Conservation (phyloP, 1,140 invertebrate species). For the Conopomorpha cramerella region DNA sequence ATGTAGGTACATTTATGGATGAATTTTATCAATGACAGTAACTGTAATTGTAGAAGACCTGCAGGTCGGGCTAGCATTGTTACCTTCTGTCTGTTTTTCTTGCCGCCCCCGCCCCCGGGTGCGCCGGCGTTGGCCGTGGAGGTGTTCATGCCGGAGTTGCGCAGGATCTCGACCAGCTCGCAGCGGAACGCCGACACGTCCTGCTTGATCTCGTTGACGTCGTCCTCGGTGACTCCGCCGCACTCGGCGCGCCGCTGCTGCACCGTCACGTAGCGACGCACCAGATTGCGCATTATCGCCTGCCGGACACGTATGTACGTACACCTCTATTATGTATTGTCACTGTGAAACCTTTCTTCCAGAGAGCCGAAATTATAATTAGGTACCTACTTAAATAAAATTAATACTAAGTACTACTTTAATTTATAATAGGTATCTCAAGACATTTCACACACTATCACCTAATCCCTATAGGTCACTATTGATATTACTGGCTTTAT, state of each 20-base stretch:
- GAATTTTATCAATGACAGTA: too few relatives aligned
- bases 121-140: slow-evolving; percentile 77
- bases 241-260: slow-evolving; percentile 92
- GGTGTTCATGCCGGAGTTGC: slow-evolving; percentile 91
- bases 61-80: too few relatives aligned
- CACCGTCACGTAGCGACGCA: slow-evolving; percentile 93
- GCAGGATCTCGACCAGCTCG: slow-evolving; percentile 94
- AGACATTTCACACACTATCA: too few relatives aligned
- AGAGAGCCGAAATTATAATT: background rate
- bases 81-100: slow-evolving; percentile 93
- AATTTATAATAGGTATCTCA: too few relatives aligned
- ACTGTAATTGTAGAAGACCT: too few relatives aligned
- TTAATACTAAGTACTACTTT: too few relatives aligned
- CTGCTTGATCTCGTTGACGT: slow-evolving; percentile 99
- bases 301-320: slow-evolving; percentile 28
- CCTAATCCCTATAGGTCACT: too few relatives aligned
- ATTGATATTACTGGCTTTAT: too few relatives aligned
- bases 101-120: slow-evolving; percentile 82
- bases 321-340: background rate
- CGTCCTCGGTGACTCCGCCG: slow-evolving; percentile 97
- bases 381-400: background rate
- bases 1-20: too few relatives aligned
- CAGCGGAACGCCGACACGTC: slow-evolving; percentile 94
- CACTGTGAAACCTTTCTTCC: too few relatives aligned
- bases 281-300: slow-evolving; percentile 94